Evolutionary conservation across 2,113 vertebrate genomes (phyloP), one percentile per base, ranked within the genome.

Genomic region (Phoxinus phoxinus): DNA sequence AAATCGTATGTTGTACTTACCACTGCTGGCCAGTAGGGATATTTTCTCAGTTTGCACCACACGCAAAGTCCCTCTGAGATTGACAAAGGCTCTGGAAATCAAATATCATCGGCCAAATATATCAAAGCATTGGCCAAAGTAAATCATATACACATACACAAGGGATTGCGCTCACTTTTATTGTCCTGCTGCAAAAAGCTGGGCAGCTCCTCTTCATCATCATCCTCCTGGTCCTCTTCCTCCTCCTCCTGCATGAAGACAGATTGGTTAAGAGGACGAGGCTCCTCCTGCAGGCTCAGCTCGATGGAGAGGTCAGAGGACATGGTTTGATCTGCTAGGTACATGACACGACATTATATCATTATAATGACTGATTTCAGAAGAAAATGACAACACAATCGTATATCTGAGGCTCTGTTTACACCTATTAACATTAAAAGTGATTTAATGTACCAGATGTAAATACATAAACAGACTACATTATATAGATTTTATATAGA

Each of bases 21-120:
- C 91, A 93, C 53, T 12, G 94, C 94, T 59, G 95, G 95, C 95
- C 94, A 95, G 84, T 88, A 94, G 0, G 95, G 94, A 85, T 91
- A 93, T 76, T 85, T 90, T 87, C 94, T 90, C 67, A 89, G 90
- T 91, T 94, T 95, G 84, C 89, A 88, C 95, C 94, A 95, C 41
- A 94, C 94, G 92, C 94, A 95, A 4, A 75, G 90, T 86, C 95
- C 94, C 30, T 91, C 88, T 72, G 87, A 89, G 37, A 95, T 93
- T 3, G 91, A 86, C 0, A 58, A 77, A 0, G 94, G 90, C 82
- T 94, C 95, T 95, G 84, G 81, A 90, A 90, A 23, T 85, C 35
- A 88, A 84, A 19, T 79, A 46, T 30, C 12, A 27, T 3, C 8
- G 25, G 1, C 58, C 51, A 88, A 84, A 23, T 81, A 48, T 32